Evolutionary conservation across 2,113 vertebrate species (phyloP).

Genomic region (Diphyllodes magnificus): DNA sequence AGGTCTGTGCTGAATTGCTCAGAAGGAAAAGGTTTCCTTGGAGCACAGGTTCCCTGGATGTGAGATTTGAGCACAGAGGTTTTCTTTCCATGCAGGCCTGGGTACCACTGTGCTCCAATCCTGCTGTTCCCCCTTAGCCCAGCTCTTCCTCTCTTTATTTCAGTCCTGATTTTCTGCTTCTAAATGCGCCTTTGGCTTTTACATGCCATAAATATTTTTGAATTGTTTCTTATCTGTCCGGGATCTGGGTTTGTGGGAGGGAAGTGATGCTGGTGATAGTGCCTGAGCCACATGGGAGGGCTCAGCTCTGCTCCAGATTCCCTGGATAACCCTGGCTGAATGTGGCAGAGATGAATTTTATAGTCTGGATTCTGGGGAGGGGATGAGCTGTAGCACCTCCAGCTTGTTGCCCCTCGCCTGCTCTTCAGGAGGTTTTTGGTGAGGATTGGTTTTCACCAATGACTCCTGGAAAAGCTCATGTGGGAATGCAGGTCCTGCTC

Average conservation of each 20-base stretch:
- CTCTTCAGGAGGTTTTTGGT: not conserved
- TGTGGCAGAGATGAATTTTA: not conserved
- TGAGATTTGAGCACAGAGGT: accelerated
- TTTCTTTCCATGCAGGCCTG: accelerated
- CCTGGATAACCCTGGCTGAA: not conserved
- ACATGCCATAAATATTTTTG: not conserved
- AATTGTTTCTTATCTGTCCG: not conserved
- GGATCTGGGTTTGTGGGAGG: not conserved
- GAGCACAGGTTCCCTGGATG: accelerated
- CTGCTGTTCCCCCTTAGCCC: not conserved
- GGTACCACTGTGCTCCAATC: accelerated
- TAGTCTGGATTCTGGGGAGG: not conserved
- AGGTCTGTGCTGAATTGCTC: not conserved
- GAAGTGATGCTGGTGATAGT: not conserved
- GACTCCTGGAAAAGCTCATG: not conserved
- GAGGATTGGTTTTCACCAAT: not conserved
- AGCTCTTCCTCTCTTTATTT: not conserved
- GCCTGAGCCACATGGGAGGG: not conserved
- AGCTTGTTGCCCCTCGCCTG: not conserved
- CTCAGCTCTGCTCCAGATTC: not conserved
- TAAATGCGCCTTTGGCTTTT: not conserved
- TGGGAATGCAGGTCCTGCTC: not conserved
- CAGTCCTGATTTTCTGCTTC: not conserved
- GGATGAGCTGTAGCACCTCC: not conserved
- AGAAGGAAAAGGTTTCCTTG: not conserved